phyloP scores from a whole-genome alignment of 2,888 invertebrate genomes.

The Hemaris fuciformis region DNA sequence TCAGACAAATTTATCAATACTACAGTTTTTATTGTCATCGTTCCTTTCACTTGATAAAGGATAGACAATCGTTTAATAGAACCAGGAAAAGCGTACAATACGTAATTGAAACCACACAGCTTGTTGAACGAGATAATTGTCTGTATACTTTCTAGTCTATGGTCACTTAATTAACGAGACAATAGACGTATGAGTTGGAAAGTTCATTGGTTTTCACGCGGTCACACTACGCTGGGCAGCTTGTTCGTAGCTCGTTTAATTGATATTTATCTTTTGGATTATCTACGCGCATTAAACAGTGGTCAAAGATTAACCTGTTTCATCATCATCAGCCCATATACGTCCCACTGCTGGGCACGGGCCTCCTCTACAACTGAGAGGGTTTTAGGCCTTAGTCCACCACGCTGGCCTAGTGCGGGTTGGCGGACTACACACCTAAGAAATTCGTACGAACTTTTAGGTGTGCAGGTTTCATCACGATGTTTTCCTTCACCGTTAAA shows the following conservation, averaged over 20 bases:
- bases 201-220: constrained; percentile 54
- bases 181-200: constrained; percentile 48
- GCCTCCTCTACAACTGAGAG: no score
- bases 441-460: no score
- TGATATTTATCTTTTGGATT: not conserved
- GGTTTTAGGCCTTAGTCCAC: no score
- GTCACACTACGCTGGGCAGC: constrained; percentile 51
- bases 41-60: not conserved
- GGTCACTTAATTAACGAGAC: constrained; percentile 44
- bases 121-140: constrained; percentile 29
- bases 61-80: constrained; percentile 25
- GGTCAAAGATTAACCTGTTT: no score
- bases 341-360: no score
- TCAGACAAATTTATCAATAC: no score
- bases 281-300: not conserved
- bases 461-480: no score
- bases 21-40: not conserved
- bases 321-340: no score
- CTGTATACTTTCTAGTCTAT: constrained; percentile 41
- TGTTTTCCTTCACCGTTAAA: no score
- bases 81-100: constrained; percentile 26
- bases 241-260: constrained; percentile 27
- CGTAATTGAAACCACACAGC: constrained; percentile 14
- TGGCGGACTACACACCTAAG: no score
- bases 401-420: no score